phyloP scores from a whole-genome alignment of 2,113 vertebrate genomes.

The Chloebia gouldiae region DNA sequence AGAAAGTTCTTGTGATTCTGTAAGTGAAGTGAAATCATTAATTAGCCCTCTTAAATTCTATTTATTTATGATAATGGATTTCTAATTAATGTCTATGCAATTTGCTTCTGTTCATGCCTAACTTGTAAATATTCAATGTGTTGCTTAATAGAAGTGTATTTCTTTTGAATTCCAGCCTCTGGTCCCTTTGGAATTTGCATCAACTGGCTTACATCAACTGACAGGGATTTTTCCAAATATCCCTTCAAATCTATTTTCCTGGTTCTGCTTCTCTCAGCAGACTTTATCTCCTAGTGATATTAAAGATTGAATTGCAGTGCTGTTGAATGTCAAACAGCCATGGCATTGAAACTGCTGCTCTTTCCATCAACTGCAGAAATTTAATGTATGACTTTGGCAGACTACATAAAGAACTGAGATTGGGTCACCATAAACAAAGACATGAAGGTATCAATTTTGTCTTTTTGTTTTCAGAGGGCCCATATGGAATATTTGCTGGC shows the following conservation, averaged over 20 bases:
- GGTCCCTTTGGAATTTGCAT: constrained; percentile 6
- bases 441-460: constrained; percentile 30
- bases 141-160: constrained; percentile 7
- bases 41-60: not conserved
- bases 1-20: not conserved
- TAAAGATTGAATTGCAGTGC: not conserved
- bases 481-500: constrained; percentile 96
- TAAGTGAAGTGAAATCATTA: not conserved
- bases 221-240: not conserved
- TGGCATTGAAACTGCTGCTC: not conserved
- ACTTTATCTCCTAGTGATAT: not conserved
- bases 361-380: not conserved
- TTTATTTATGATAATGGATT: not conserved
- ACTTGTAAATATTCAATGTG: not conserved
- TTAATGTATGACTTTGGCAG: not conserved
- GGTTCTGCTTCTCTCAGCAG: constrained; percentile 19
- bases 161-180: constrained; percentile 32
- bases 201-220: not conserved
- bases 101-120: not conserved
- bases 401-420: not conserved
- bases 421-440: not conserved
- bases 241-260: not conserved
- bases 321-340: not conserved
- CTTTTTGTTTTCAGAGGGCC: constrained; percentile 82
- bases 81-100: not conserved